A percentile compares a stretch with the other conserved stretches of the same genome.
Evolutionary conservation across 1,140 invertebrate species (phyloP).

Genomic region (Xylocopa sonorina): DNA sequence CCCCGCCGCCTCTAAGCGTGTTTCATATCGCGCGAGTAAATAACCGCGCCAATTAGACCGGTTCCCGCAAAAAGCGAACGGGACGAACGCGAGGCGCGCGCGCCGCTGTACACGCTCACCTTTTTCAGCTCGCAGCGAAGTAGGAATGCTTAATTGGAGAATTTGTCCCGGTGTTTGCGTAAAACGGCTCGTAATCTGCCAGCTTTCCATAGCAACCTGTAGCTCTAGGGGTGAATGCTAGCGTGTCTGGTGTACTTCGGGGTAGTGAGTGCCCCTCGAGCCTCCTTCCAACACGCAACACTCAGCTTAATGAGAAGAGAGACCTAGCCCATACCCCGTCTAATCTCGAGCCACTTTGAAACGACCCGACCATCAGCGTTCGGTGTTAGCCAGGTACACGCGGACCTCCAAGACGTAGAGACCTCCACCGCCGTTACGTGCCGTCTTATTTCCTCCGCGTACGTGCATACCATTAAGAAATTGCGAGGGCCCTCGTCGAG

Average conservation of each 20-base stretch:
- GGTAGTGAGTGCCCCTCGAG: slow-evolving; percentile 77
- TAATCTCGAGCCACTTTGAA: slow-evolving; percentile 69
- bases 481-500: slow-evolving; percentile 16
- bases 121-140: neutral
- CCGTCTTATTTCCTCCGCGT: slow-evolving; percentile 38
- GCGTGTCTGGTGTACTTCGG: slow-evolving; percentile 74
- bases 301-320: slow-evolving; percentile 80
- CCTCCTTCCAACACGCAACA: slow-evolving; percentile 78
- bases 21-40: neutral
- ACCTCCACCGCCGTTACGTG: slow-evolving; percentile 27
- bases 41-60: neutral
- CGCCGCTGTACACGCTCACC: no score
- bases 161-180: slow-evolving; percentile 65
- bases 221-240: slow-evolving; percentile 71
- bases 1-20: neutral
- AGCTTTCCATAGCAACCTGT: slow-evolving; percentile 78
- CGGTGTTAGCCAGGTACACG: slow-evolving; percentile 47
- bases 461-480: slow-evolving; percentile 51
- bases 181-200: slow-evolving; percentile 78
- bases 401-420: slow-evolving; percentile 51
- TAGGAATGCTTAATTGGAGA: slow-evolving; percentile 57
- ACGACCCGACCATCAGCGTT: slow-evolving; percentile 58
- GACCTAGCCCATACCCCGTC: slow-evolving; percentile 66
- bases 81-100: no score
- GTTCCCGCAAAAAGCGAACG: neutral